A percentile compares a stretch with the other conserved stretches of the same genome.
Conservation (phyloP, 2,113 vertebrate species). For the Cyprinus carpio region DNA sequence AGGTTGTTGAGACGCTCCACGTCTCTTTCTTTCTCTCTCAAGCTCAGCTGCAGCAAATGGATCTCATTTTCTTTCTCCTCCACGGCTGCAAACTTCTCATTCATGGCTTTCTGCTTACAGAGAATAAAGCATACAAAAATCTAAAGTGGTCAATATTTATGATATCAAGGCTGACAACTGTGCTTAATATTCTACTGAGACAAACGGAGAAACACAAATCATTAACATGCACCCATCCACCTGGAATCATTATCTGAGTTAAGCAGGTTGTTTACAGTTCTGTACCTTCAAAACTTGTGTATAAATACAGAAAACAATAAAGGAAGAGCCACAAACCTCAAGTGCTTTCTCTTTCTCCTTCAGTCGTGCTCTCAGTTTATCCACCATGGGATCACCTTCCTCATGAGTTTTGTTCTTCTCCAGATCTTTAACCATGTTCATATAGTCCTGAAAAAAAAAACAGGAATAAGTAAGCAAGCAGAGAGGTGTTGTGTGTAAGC, state of each 20-base stretch:
- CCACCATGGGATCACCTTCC: conserved; percentile 69
- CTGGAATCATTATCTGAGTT: neutral
- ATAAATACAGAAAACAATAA: neutral
- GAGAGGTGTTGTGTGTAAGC: neutral
- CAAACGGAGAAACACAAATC: neutral
- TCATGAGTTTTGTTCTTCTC: conserved; percentile 71
- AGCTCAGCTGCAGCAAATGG: conserved; percentile 73
- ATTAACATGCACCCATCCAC: neutral
- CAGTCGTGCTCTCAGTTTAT: conserved; percentile 76
- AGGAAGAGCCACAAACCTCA: conserved; percentile 65
- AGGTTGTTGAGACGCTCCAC: conserved; percentile 76
- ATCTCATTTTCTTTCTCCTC: conserved; percentile 82
- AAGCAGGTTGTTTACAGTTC: neutral
- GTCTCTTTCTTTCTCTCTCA: conserved; percentile 78
- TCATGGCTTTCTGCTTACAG: conserved; percentile 71
- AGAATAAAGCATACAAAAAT: neutral
- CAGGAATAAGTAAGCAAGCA: too few relatives aligned
- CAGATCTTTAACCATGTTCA: conserved; percentile 73
- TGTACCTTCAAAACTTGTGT: neutral
- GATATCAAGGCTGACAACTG: neutral
- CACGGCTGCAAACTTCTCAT: conserved; percentile 76
- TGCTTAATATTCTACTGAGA: neutral
- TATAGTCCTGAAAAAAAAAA: conserved; percentile 72
- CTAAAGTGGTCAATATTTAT: neutral
- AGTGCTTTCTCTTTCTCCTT: conserved; percentile 78